These are phyloP conservation scores for Bagarius yarrelli DNA, from an alignment of 2,113 vertebrate genomes.

Conservation along the genomic window DNA sequence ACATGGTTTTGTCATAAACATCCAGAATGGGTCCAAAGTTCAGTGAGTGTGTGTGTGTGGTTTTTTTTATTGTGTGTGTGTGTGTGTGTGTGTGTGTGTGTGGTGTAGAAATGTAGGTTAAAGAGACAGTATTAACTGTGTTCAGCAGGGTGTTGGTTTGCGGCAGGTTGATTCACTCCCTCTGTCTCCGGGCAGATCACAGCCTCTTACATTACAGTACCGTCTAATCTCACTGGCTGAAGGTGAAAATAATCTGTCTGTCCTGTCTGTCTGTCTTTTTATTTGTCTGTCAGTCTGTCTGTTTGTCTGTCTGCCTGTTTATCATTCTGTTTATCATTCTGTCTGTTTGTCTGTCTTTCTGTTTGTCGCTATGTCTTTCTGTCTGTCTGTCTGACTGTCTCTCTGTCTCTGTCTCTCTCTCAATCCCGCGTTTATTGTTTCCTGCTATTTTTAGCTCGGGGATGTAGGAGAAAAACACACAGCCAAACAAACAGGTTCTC, in stretches of 20 bases:
- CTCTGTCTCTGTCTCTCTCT: background rate
- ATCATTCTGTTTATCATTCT: no score
- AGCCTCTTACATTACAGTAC: no score
- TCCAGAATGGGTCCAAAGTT: no score
- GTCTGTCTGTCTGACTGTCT: no score
- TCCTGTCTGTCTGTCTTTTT: background rate
- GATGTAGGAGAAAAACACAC: background rate
- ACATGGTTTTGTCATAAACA: no score
- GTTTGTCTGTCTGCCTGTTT: background rate
- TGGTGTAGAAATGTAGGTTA: background rate
- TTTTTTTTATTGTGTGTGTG: no score
- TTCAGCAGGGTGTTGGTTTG: conserved; percentile 23
- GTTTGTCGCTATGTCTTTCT: no score
- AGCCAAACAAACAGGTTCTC: conserved; percentile 21
- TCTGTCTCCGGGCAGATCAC: conserved; percentile 41
- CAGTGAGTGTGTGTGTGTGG: background rate
- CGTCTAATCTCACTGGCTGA: no score
- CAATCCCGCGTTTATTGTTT: conserved; percentile 7
- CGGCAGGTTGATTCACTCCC: conserved; percentile 23
- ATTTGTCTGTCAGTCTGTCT: background rate
- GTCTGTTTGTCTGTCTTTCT: no score
- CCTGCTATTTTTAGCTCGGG: conserved; percentile 33
- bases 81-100: no score
- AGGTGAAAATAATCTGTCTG: background rate
- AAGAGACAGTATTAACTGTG: conserved; percentile 1